Evolutionary conservation across 2,797 vertebrate species (phyloP).

Genomic region (Miichthys miiuy): DNA sequence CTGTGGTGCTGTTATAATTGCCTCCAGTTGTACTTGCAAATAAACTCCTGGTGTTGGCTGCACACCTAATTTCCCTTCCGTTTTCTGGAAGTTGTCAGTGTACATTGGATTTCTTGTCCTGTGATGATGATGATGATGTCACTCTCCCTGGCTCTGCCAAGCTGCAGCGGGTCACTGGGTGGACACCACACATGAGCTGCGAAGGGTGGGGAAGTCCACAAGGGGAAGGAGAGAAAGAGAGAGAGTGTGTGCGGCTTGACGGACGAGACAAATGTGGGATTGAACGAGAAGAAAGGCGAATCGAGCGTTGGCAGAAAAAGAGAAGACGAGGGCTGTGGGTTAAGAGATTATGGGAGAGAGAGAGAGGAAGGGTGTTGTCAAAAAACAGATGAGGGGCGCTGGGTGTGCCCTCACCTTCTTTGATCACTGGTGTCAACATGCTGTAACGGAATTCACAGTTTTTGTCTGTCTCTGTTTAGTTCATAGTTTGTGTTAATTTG

Average conservation of each 20-base stretch:
- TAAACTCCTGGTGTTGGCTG: neutral
- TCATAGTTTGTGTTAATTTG: constrained; percentile 12
- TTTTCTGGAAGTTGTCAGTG: constrained; percentile 40
- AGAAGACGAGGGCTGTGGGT: constrained; percentile 50
- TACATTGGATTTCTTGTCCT: constrained; percentile 47
- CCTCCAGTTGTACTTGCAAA: neutral
- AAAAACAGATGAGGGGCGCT: constrained; percentile 61
- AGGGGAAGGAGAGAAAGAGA: constrained; percentile 28
- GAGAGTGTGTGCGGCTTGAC: constrained; percentile 2
- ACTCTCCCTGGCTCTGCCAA: constrained; percentile 46
- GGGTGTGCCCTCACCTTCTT: constrained; percentile 76
- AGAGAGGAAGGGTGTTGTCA: constrained; percentile 78
- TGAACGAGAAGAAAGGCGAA: constrained; percentile 28
- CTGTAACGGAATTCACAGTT: constrained; percentile 62
- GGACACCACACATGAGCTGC: constrained; percentile 58
- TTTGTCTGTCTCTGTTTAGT: constrained; percentile 31
- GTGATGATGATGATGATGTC: constrained; percentile 62
- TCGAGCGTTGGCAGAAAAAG: constrained; percentile 23
- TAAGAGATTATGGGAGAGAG: constrained; percentile 48
- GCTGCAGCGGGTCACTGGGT: constrained; percentile 67
- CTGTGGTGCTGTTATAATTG: neutral
- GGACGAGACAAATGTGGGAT: constrained; percentile 52
- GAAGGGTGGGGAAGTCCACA: constrained; percentile 60
- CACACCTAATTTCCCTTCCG: neutral
- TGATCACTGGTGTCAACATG: constrained; percentile 70